Base-by-base conservation (phyloP, 2,797 vertebrate genomes). In the Echiichthys vipera region DNA sequence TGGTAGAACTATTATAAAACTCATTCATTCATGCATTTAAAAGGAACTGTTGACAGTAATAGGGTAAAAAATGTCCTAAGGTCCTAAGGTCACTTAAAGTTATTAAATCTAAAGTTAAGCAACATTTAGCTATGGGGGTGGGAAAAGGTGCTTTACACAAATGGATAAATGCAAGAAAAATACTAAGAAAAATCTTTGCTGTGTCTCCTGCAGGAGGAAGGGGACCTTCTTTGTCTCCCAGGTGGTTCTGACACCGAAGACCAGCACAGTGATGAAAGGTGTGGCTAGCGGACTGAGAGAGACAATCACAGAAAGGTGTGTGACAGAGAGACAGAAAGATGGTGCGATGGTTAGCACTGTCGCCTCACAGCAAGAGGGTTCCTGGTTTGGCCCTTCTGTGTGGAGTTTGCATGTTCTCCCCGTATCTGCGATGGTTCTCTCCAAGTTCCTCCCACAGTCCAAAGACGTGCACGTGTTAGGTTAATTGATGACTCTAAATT, bases 181-280 rank as follows among this genome's bases (percentile, higher is more conserved):
- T 32, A 45, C 1, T 10, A 50, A 17, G 4, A 9, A 42, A 54
- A 24, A 27, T 24, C 27, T 70, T 3, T 42, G 5, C 11, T 63
- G 14, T 87, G 50, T 74, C 36, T 62, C 27, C 61, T 95, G 95
- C 89, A 97, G 98, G 91, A 97, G 96, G 93, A 99, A 98, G 91
- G 98, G 98, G 15, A 96, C 96, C 0, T 99, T 99, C 93, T 99
- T 97, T 80, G 96, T 99, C 77, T 99, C 98, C 72, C 98, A 99
- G 93, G 96, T 99, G 89, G 97, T 99, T 71, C 94, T 99, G 84
- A 99, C 98, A 0, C 98, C 98, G 37, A 99, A 99, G 93, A 97
- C 98, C 74, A 99, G 97, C 93, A 99, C 98, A 0, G 97, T 99
- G 80, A 98, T 99, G 94, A 99, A 98, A 72, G 98, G 97, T 0